Percentiles rank a stretch among this genome's conserved stretches.
phyloP scores from a whole-genome alignment of 2,797 vertebrate species.

The Lepilemur ruficaudatus region DNA sequence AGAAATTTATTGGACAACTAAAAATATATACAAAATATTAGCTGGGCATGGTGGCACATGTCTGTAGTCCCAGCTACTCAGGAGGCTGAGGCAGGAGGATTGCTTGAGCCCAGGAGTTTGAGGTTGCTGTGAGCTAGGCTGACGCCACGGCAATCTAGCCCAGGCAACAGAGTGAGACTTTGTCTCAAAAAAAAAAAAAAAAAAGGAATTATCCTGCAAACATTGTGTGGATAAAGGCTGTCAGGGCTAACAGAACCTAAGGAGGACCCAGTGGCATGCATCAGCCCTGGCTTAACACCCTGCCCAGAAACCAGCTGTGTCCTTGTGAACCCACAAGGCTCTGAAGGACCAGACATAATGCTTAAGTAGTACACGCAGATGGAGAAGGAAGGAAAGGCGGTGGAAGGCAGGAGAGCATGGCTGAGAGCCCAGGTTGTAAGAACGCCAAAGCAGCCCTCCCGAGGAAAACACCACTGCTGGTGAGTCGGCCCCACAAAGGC shows the following conservation, averaged over 20 bases:
- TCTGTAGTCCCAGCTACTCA: no score
- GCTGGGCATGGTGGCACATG: no score
- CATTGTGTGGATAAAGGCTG: conserved; percentile 86
- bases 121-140: no score
- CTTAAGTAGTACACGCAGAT: conserved; percentile 70
- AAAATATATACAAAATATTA: no score
- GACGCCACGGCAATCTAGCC: no score
- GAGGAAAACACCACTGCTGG: not conserved
- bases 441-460: not conserved
- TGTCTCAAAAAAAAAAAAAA: no score
- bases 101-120: no score
- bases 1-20: no score
- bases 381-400: not conserved
- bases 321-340: conserved; percentile 80
- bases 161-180: no score
- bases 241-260: conserved; percentile 85
- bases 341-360: conserved; percentile 72
- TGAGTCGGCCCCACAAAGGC: conserved; percentile 71
- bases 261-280: conserved; percentile 86
- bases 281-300: conserved; percentile 82
- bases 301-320: conserved; percentile 83
- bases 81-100: no score
- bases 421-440: conserved; percentile 20
- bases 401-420: not conserved
- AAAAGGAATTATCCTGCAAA: conserved; percentile 86